Percentiles rank a stretch among this genome's conserved stretches.
Evolutionary conservation across 2,888 invertebrate species (phyloP).

Genomic region (Drosophila anomelani): DNA sequence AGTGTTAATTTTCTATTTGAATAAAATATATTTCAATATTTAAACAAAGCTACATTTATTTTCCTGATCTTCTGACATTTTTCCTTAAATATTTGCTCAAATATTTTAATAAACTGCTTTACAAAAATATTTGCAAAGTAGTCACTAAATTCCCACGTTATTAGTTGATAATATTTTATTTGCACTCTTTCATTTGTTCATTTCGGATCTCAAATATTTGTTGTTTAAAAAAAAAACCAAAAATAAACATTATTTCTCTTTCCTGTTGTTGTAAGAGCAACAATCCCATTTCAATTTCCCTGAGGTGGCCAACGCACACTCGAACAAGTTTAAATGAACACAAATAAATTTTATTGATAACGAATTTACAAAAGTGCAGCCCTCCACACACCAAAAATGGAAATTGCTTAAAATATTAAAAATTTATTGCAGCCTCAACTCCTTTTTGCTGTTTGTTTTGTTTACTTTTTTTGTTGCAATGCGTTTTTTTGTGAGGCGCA

Average conservation of each 20-base stretch:
- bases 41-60: neutral
- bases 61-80: neutral
- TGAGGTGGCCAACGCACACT: constrained; percentile 25
- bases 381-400: constrained; percentile 32
- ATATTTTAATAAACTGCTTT: constrained; percentile 1
- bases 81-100: neutral
- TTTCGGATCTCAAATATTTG: constrained; percentile 23
- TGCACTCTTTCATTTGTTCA: constrained; percentile 12
- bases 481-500: constrained; percentile 33
- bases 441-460: constrained; percentile 38
- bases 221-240: neutral
- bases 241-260: neutral
- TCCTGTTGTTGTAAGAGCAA: constrained; percentile 4
- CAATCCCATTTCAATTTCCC: constrained; percentile 39
- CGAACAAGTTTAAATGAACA: constrained; percentile 39
- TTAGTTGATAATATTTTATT: constrained; percentile 9
- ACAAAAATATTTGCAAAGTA: neutral
- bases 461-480: constrained; percentile 12
- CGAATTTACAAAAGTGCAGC: constrained; percentile 60
- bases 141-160: constrained; percentile 11
- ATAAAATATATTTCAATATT: too few species aligned
- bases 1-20: too few species aligned
- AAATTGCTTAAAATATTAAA: constrained; percentile 56
- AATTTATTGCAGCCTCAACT: constrained; percentile 60
- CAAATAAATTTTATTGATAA: constrained; percentile 74